Conservation (phyloP, 2,797 vertebrate genomes). For the Pantherophis vulpinus region DNA sequence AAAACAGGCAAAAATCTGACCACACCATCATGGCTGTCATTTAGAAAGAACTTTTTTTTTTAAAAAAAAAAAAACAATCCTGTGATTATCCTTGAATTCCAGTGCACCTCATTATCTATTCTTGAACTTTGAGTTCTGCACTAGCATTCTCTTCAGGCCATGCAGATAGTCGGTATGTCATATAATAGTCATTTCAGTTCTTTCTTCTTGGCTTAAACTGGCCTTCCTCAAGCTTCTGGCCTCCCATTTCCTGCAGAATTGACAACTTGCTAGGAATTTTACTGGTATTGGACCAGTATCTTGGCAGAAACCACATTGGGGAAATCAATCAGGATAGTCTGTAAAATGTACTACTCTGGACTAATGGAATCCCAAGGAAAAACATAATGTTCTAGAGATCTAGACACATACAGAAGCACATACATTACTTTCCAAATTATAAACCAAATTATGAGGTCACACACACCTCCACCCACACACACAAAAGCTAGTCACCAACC, state of each 20-base stretch:
- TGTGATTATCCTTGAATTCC: background rate
- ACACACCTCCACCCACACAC: background rate
- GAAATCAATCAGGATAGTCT: background rate
- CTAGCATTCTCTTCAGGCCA: background rate
- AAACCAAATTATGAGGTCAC: background rate
- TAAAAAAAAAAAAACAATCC: background rate
- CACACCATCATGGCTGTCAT: background rate
- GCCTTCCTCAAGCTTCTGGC: background rate
- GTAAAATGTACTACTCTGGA: background rate
- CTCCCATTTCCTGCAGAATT: background rate
- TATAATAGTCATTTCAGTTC: background rate
- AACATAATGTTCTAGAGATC: background rate
- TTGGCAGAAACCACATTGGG: background rate
- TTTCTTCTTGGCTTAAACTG: background rate
- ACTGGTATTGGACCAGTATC: background rate
- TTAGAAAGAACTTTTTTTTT: background rate
- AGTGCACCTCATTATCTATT: background rate
- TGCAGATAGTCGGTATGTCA: background rate
- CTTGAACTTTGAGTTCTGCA: background rate
- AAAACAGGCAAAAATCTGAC: background rate
- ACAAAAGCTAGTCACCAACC: slow-evolving; percentile 60
- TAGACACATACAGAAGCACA: background rate
- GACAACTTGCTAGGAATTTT: background rate
- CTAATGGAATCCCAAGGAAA: background rate
- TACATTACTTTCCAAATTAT: slow-evolving; percentile 42